These are phyloP conservation scores for Nannobrachium achirus DNA, from an alignment of 2,113 vertebrate species.

Conservation along the genomic window DNA sequence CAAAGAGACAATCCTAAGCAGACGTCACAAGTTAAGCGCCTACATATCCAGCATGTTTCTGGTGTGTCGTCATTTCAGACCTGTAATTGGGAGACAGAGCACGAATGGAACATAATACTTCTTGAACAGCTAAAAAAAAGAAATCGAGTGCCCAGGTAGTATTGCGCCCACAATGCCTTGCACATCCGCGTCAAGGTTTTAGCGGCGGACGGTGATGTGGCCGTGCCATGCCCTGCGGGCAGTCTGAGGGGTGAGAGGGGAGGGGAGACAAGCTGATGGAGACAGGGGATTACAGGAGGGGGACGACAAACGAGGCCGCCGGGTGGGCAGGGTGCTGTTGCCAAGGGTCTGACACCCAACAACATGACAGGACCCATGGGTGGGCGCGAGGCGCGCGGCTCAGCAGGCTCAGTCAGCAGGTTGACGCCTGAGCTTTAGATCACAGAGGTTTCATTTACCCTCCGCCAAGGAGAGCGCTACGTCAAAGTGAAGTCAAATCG, in stretches of 20 bases:
- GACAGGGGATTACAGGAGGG: slow-evolving; percentile 80
- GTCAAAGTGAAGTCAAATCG: too few relatives aligned
- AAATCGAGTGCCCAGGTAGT: slow-evolving; percentile 82
- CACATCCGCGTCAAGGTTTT: slow-evolving; percentile 73
- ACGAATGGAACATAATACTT: slow-evolving; percentile 24
- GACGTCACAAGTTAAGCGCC: slow-evolving; percentile 14
- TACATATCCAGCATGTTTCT: slow-evolving; percentile 25
- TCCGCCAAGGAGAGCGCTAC: too few relatives aligned
- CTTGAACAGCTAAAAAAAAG: slow-evolving; percentile 14
- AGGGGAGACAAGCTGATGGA: slow-evolving; percentile 91
- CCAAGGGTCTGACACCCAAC: slow-evolving; percentile 59
- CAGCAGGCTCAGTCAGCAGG: slow-evolving; percentile 30
- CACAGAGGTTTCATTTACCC: neutral
- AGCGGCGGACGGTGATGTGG: slow-evolving; percentile 44
- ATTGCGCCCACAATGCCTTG: slow-evolving; percentile 87
- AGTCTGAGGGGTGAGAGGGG: slow-evolving; percentile 92
- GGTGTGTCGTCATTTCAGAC: slow-evolving; percentile 28
- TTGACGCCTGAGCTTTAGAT: slow-evolving; percentile 35
- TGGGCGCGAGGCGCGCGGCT: slow-evolving; percentile 44
- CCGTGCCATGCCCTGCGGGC: slow-evolving; percentile 58
- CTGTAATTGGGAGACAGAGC: slow-evolving; percentile 25
- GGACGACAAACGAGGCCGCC: slow-evolving; percentile 68
- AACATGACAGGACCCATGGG: slow-evolving; percentile 62
- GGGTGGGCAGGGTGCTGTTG: slow-evolving; percentile 31
- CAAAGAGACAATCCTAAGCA: slow-evolving; percentile 20